A percentile compares a stretch with the other conserved stretches of the same genome.
phyloP scores from a whole-genome alignment of 2,113 vertebrate genomes.

The Upupa epops region DNA sequence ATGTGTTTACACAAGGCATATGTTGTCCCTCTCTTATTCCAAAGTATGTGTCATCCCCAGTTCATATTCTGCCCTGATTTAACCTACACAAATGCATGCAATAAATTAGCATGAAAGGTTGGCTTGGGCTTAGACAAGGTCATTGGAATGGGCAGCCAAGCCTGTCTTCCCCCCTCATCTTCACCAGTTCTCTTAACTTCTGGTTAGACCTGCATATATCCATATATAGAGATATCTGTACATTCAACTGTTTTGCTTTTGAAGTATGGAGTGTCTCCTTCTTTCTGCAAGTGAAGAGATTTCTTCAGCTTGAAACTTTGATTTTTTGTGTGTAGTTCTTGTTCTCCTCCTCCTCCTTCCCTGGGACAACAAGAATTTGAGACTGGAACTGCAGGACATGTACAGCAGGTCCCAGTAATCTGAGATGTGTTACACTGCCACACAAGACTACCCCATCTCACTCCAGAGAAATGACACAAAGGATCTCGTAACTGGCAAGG shows the following conservation, averaged over 20 bases:
- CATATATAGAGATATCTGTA: neutral
- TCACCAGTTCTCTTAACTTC: neutral
- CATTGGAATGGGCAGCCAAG: neutral
- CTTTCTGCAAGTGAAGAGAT: neutral
- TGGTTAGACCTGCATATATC: neutral
- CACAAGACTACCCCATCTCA: accelerated
- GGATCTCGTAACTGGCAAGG: neutral
- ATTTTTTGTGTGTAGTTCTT: no score
- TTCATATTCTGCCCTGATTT: neutral
- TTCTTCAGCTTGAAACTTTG: neutral
- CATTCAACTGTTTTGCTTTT: neutral
- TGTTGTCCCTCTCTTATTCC: neutral
- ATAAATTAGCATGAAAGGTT: neutral
- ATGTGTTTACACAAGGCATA: neutral
- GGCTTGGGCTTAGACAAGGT: neutral
- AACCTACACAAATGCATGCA: neutral
- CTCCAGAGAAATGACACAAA: neutral
- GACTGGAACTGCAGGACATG: neutral
- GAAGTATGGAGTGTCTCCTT: neutral
- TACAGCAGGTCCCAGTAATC: neutral
- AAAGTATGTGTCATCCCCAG: neutral
- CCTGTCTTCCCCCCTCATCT: neutral
- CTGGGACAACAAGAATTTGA: no score
- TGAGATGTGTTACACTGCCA: neutral
- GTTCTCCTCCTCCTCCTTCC: no score